Evolutionary conservation across 92 coral and sea anemone genomes (phyloP).

Genomic region (Heteractis magnifica): DNA sequence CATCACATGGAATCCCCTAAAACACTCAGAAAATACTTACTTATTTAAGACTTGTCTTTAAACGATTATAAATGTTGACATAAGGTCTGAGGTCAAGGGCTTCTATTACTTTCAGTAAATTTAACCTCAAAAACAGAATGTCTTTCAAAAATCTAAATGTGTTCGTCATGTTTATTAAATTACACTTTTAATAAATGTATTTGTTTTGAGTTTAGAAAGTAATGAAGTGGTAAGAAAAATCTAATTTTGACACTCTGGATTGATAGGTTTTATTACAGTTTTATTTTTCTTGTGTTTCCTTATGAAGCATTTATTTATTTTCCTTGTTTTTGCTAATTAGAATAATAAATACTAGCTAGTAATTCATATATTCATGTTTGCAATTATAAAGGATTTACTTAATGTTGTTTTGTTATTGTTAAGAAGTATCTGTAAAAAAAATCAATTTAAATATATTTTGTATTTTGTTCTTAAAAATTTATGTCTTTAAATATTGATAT

Average conservation of each 20-base stretch:
- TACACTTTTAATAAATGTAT: too few relatives aligned
- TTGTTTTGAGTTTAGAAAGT: too few relatives aligned
- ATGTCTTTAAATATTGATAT: not conserved
- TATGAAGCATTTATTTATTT: too few relatives aligned
- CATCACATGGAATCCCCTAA: not conserved
- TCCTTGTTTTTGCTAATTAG: too few relatives aligned
- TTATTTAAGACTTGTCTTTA: not conserved
- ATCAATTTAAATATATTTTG: not conserved
- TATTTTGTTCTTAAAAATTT: not conserved
- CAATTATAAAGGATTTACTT: not conserved
- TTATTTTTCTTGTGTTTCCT: too few relatives aligned
- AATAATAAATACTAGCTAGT: too few relatives aligned
- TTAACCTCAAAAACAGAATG: not conserved
- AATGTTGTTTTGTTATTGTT: not conserved
- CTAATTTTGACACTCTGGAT: too few relatives aligned
- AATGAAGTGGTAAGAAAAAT: too few relatives aligned
- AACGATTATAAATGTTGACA: not conserved
- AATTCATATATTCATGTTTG: too few relatives aligned
- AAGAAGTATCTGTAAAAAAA: not conserved
- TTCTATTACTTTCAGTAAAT: not conserved
- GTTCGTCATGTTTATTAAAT: too few relatives aligned
- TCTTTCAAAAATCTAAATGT: not conserved
- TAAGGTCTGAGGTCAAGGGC: not conserved
- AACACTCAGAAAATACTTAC: not conserved
- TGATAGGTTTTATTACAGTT: too few relatives aligned